These are phyloP conservation scores for Ibycter americanus DNA, from an alignment of 2,797 vertebrate species.

Conservation along the genomic window DNA sequence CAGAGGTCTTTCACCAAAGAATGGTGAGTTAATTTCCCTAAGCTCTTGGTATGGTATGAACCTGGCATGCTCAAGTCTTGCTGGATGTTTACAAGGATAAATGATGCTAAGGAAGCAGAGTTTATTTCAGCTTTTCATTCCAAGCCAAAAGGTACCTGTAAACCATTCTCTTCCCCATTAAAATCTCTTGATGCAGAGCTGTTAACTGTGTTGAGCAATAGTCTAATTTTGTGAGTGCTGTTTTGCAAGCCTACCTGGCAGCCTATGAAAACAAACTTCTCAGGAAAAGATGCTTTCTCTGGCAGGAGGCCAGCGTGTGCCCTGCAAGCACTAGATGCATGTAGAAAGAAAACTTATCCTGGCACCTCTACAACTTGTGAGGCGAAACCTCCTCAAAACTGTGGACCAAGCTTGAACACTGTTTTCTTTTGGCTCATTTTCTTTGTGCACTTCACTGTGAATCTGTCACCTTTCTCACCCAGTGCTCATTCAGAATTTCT, in stretches of 20 bases:
- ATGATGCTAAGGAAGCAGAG: background rate
- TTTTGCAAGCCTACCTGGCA: constrained; percentile 28
- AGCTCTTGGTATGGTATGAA: background rate
- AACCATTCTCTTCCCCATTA: background rate
- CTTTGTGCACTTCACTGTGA: background rate
- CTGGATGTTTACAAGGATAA: background rate
- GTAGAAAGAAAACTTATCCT: background rate
- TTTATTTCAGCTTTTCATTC: background rate
- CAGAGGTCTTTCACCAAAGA: background rate
- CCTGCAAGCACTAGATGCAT: background rate
- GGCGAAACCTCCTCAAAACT: background rate
- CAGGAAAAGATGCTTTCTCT: background rate
- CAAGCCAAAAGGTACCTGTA: background rate
- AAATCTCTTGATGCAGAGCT: background rate
- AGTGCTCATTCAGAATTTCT: background rate
- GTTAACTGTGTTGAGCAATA: background rate
- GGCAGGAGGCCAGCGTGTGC: background rate
- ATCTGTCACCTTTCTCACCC: background rate
- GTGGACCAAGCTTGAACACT: background rate
- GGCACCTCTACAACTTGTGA: background rate
- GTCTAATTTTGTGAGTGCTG: background rate
- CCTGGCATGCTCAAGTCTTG: background rate
- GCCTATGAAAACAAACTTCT: background rate
- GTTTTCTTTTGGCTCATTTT: background rate
- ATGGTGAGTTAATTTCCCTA: background rate